A percentile compares a stretch with the other conserved stretches of the same genome.
These are phyloP conservation scores for Odontocolon sp. DNA, from an alignment of 2,888 invertebrate species.

Conservation along the genomic window DNA sequence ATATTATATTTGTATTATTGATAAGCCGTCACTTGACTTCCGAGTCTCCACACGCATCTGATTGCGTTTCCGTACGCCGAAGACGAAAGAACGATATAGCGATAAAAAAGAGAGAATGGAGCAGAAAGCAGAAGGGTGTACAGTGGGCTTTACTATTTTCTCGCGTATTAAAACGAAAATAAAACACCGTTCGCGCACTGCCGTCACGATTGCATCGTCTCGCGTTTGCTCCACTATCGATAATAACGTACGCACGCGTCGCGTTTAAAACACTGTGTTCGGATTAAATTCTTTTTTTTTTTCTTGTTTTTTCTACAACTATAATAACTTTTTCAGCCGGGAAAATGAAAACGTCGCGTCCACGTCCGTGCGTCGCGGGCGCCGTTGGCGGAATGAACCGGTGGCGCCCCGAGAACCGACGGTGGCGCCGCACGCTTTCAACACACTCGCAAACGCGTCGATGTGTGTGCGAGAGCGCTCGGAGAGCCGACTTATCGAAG, in stretches of 20 bases:
- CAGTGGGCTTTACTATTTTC: background rate
- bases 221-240: background rate
- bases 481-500: too few relatives aligned
- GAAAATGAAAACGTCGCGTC: conserved; percentile 32
- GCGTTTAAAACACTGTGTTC: too few relatives aligned
- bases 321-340: background rate
- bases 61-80: conserved; percentile 14
- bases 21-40: conserved; percentile 1
- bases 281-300: background rate
- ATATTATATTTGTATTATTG: background rate
- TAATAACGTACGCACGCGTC: too few relatives aligned
- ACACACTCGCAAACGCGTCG: conserved; percentile 53
- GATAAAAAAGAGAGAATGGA: background rate
- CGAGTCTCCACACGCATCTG: conserved; percentile 4
- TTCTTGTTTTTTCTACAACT: background rate
- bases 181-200: conserved; percentile 15
- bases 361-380: conserved; percentile 74
- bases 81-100: background rate
- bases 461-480: background rate
- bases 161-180: conserved; percentile 9
- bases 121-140: background rate
- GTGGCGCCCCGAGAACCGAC: conserved; percentile 74
- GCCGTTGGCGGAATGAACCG: conserved; percentile 76
- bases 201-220: background rate
- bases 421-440: conserved; percentile 72